These are phyloP conservation scores for Drosophila watanabei DNA, from an alignment of 1,140 invertebrate species.

Conservation along the genomic window DNA sequence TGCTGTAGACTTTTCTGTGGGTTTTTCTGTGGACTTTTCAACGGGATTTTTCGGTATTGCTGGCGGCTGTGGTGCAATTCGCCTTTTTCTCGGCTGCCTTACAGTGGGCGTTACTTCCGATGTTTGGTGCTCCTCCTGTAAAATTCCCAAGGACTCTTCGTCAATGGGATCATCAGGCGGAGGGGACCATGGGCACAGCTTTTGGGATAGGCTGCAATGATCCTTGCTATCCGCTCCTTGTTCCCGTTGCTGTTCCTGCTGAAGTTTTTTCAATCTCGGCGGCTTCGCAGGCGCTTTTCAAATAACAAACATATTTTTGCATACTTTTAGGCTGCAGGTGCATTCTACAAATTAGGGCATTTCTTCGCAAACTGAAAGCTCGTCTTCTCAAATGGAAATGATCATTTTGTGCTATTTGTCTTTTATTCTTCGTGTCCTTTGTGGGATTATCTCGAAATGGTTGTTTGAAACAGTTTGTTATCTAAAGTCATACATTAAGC, in stretches of 20 bases:
- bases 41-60: neutral
- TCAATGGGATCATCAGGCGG: neutral
- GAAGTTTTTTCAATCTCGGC: slow-evolving; percentile 34
- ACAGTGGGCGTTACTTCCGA: slow-evolving; percentile 3
- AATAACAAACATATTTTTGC: slow-evolving; percentile 24
- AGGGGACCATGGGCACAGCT: slow-evolving; percentile 20
- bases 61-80: slow-evolving; percentile 26
- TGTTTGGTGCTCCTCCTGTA: neutral
- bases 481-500: neutral
- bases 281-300: slow-evolving; percentile 46
- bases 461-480: neutral
- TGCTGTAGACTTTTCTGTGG: neutral
- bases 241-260: neutral
- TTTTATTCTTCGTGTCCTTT: neutral
- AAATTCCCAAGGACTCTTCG: slow-evolving; percentile 5
- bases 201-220: slow-evolving; percentile 15
- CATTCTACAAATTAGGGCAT: slow-evolving; percentile 4
- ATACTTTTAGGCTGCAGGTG: slow-evolving; percentile 28
- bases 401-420: slow-evolving; percentile 1
- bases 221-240: neutral
- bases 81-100: slow-evolving; percentile 41
- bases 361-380: too few relatives aligned
- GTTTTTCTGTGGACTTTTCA: neutral
- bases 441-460: neutral
- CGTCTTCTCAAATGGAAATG: neutral